Evolutionary conservation across 2,888 invertebrate species (phyloP), one percentile per base, ranked within the genome.

Genomic region (Craniophora ligustri): DNA sequence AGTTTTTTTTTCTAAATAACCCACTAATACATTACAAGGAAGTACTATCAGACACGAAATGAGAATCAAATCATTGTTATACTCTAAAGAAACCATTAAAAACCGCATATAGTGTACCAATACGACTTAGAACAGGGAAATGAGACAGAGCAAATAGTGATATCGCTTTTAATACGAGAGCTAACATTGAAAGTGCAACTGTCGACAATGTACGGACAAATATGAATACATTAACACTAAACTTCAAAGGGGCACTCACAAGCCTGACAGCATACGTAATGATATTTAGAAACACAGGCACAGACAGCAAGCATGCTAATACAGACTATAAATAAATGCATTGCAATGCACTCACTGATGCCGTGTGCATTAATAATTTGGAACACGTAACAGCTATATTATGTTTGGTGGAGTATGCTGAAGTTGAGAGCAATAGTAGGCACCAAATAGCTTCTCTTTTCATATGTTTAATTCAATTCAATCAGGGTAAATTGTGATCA

Each of bases 271-370:
- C 35, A 63, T 62, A 64, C 50, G 28, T 62, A 71, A 72, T 51
- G 19, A 34, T 61, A 67, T 64, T 68, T 53, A 49, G 72, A 53
- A 72, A 69, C 66, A 54, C 21, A 35, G 58, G 32, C 36, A 42
- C 13, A 23, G 23, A 26, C 14, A 26, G n/a, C 47, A 21, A 51
- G 63, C 55, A 69, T 69, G 44, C 40, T 47, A 66, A 59, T 45
- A 31, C n/a, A 13, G 8, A 14, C 38, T 59, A 69, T 72, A 60
- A 68, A 72, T 69, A 60, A 67, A 51, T 58, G 36, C 63, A 72
- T 34, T 5, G 30, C 36, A 34, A 36, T 53, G 57, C 62, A 66
- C 19, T 32, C n/a, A 30, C 3, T 15, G 38, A 61, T 47, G 55
- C 49, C 18, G 10, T 10, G 13, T 34, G 62, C 51, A 53, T 71